These are phyloP conservation scores for Cyclophora punctaria DNA, from an alignment of 2,888 invertebrate species.

Conservation along the genomic window DNA sequence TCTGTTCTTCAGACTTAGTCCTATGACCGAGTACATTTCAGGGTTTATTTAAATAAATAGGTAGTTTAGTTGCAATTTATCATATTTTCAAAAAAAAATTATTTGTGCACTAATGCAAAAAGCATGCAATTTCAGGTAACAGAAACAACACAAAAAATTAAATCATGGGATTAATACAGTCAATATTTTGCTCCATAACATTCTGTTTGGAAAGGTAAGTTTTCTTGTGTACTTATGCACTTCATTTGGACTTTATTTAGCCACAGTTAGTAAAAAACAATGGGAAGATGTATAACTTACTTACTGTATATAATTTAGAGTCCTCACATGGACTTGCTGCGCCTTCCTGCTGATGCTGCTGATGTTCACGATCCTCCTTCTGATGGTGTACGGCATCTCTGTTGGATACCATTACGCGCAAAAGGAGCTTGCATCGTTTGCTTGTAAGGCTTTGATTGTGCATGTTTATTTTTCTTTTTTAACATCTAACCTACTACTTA, in stretches of 20 bases:
- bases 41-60: too few species aligned
- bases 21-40: too few species aligned
- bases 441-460: conserved; percentile 33
- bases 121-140: neutral
- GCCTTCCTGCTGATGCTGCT: conserved; percentile 54
- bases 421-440: conserved; percentile 57
- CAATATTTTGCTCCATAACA: conserved; percentile 51
- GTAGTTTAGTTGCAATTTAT: too few species aligned
- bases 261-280: too few species aligned
- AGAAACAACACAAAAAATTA: neutral
- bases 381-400: conserved; percentile 64
- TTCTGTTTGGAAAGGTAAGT: conserved; percentile 60
- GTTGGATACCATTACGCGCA: conserved; percentile 66
- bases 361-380: conserved; percentile 46
- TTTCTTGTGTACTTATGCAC: neutral
- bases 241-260: too few species aligned
- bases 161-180: conserved; percentile 55
- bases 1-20: too few species aligned
- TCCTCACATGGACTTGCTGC: conserved; percentile 60
- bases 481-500: too few species aligned
- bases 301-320: conserved; percentile 28
- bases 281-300: neutral
- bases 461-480: too few species aligned
- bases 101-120: too few species aligned
- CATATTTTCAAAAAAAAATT: too few species aligned